Base-by-base conservation (phyloP, 1,140 invertebrate genomes). In the Cryptotermes secundus region DNA sequence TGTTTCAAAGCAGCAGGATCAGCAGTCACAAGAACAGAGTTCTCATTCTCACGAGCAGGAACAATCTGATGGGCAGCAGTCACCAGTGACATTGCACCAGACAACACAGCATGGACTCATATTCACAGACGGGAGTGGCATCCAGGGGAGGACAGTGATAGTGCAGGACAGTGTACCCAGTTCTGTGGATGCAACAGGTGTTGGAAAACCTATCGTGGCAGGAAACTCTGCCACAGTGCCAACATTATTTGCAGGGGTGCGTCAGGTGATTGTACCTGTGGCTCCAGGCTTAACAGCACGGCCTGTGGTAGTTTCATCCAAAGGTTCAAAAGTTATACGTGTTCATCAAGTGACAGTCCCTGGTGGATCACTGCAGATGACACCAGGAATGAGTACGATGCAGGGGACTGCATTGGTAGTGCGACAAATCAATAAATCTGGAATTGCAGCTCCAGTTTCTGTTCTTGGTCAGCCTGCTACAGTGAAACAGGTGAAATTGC, bases 91-190 rank as follows among this genome's bases (percentile, higher is more conserved):
- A 65, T 82, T 86, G 45, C 84, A 85, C 16, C 86, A 87, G 53
- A 80, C 84, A 81, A 84, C 86, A 34, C 83, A 83, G 38, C 72
- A 83, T 82, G 83, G 59, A 72, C 59, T 72, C n/a, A 12, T 72
- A 31, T 72, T 72, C 59, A 72, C 59, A 72, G 59, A 72, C 31
- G n/a, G 59, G 10, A 72, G 59, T 16, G 26, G 59, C 26, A 72
- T 72, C 16, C 90, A 90, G 83, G 87, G 89, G 3, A 87, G 91
- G 79, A 88, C 91, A 14, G 90, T 92, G 4, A 91, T 91, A 38
- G 91, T 91, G 2, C 91, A 92, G 84, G 91, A 92, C 45, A 88
- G 89, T 42, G 85, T 90, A 36, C 90, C 89, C 42, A 82, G 89
- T 0, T 79, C 87, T 10, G 45, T 49, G 49, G 83, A 79, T n/a